Evolutionary conservation across 2,888 invertebrate species (phyloP).

Genomic region (Blera fallax): DNA sequence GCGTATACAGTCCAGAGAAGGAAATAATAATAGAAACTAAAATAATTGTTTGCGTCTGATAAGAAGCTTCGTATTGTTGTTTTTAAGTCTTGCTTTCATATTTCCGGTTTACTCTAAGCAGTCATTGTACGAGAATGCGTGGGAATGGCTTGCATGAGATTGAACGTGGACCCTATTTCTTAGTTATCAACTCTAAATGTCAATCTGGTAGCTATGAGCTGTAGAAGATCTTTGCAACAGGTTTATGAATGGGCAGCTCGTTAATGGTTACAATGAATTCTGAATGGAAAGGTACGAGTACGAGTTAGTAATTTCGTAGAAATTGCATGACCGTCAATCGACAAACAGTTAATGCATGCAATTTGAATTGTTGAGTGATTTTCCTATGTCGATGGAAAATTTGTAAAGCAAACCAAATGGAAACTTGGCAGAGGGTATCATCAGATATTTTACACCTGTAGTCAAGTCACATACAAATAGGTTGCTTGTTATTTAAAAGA

Average conservation of each 20-base stretch:
- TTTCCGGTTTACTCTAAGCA: background rate
- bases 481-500: too few relatives aligned
- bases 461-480: background rate
- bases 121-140: background rate
- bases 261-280: background rate
- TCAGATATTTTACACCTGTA: too few relatives aligned
- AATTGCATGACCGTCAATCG: background rate
- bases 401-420: background rate
- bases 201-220: background rate
- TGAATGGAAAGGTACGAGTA: background rate
- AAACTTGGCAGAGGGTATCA: too few relatives aligned
- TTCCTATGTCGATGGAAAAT: background rate
- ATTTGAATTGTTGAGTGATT: background rate
- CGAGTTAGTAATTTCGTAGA: background rate
- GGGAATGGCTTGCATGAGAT: background rate
- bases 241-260: background rate
- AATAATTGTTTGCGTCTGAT: conserved; percentile 25
- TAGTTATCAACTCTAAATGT: too few relatives aligned
- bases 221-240: too few relatives aligned
- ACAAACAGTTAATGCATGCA: background rate
- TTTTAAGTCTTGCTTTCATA: background rate
- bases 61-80: background rate
- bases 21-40: conserved; percentile 12
- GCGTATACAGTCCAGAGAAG: background rate
- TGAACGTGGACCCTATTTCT: too few relatives aligned